Conservation (phyloP, 2,797 vertebrate species). For the Tapera naevia region DNA sequence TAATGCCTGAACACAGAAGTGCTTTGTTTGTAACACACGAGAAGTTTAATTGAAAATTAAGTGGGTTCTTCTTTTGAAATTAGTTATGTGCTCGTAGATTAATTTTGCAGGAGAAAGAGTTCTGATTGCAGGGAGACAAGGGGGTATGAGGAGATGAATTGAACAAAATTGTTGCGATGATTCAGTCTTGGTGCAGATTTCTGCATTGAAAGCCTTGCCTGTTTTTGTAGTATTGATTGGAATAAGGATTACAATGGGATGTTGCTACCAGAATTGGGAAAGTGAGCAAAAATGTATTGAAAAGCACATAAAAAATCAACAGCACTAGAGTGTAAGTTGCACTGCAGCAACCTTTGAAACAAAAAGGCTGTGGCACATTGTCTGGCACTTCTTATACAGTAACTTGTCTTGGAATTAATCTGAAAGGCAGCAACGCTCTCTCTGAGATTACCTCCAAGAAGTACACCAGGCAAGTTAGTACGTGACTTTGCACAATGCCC, state of each 20-base stretch:
- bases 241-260: neutral
- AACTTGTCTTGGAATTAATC: neutral
- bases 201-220: neutral
- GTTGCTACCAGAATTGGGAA: neutral
- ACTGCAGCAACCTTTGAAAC: neutral
- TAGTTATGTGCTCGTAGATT: neutral
- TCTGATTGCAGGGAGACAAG: neutral
- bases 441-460: neutral
- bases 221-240: neutral
- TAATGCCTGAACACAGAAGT: neutral
- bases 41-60: constrained; percentile 24
- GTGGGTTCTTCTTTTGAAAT: neutral
- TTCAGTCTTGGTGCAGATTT: neutral
- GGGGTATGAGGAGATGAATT: neutral
- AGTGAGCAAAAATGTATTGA: neutral
- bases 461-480: neutral
- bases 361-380: neutral
- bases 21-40: neutral
- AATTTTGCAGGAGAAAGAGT: neutral
- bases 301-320: neutral
- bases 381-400: neutral
- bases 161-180: neutral
- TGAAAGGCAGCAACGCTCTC: neutral
- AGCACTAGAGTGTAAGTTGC: neutral
- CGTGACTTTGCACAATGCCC: neutral